Base-by-base conservation (phyloP, 2,888 invertebrate species). In the Xylocampa areola region DNA sequence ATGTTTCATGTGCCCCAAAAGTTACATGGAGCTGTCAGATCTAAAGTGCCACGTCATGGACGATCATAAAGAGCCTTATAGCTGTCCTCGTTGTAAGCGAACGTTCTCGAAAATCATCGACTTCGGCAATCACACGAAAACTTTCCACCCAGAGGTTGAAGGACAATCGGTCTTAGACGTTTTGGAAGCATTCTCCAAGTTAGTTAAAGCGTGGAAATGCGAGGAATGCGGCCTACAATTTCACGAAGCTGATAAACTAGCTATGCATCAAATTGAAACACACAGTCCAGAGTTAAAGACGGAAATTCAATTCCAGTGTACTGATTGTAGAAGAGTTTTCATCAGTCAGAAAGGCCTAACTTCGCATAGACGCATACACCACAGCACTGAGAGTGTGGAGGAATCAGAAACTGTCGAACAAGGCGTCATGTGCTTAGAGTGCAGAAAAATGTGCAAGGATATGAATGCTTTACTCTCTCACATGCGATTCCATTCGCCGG, bases 131-230 rank as follows among this genome's bases (percentile, higher is more conserved):
- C 94, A 94, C 23, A 89, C 87, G 1, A 92, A 91, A 65, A 87
- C 84, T 1, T 80, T 78, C 1, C 94, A 94, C 33, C 90, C 91
- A 0, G 88, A 91, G 51, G 84, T 91, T 0, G 90, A 90, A 70
- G 89, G 89, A 0, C 87, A 91, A 41, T 88, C 90, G 0, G 91
- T 93, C 1, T 65, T 94, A 29, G 88, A 92, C 49, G 91, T 92
- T 1, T 68, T 94, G 0, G 90, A 92, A 78, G 92, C 93, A 0
- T 92, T 92, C 51, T 90, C 91, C 0, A 89, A 87, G 60, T 63
- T 94, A 27, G 88, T 91, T 0, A 86, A 90, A 64, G 91, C 91
- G n/a, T 94, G 94, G 94, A 94, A 92, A 64, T 94, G 94, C 41
- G 91, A 92, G n/a, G 91, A 90, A 36, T 94, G 94, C 39, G 87